Evolutionary conservation across 2,797 vertebrate genomes (phyloP), one percentile per base, ranked within the genome.

Genomic region (Tarsius wallacei): DNA sequence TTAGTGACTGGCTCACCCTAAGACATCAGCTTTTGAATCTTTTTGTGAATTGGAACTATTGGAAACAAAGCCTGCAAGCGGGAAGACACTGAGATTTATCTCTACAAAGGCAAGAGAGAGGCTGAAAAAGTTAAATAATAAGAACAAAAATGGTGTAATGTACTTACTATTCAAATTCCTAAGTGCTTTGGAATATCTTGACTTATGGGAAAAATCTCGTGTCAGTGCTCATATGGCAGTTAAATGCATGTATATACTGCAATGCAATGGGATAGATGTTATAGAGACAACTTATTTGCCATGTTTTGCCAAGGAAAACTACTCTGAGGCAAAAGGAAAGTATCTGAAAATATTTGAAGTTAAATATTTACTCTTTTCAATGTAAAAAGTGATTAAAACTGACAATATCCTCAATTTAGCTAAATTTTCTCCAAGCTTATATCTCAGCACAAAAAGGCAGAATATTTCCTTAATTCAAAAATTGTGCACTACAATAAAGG

Each of bases 281-380:
- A 59, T 80, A 63, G 28, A 92, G 57, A 92, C 63, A 94, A 95
- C 33, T 89, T 96, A 83, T 85, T 96, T 93, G 83, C 87, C 73
- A 78, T 96, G 17, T 82, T 96, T 95, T 93, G 76, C 96, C 73
- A 97, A 74, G 73, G 78, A 88, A 95, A 97, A 71, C 86, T 74
- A 86, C 9, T 70, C 53, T 55, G 73, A 94, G 42, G 88, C 86
- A 94, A 93, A 96, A 94, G 47, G 26, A 92, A 87, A 82, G 42
- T 70, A 90, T 96, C 24, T 92, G 92, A 97, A 95, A 96, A 59
- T 90, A 95, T 78, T 71, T 83, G 81, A 88, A 90, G 51, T 76
- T 74, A 96, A 96, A 95, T 97, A 97, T 96, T 97, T 94, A 95
- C 42, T 93, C 31, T 42, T 89, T 93, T 96, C 74, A 86, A 76